Evolutionary conservation across 1,140 invertebrate species (phyloP), one percentile per base, ranked within the genome.

Genomic region (Sogatella furcifera): DNA sequence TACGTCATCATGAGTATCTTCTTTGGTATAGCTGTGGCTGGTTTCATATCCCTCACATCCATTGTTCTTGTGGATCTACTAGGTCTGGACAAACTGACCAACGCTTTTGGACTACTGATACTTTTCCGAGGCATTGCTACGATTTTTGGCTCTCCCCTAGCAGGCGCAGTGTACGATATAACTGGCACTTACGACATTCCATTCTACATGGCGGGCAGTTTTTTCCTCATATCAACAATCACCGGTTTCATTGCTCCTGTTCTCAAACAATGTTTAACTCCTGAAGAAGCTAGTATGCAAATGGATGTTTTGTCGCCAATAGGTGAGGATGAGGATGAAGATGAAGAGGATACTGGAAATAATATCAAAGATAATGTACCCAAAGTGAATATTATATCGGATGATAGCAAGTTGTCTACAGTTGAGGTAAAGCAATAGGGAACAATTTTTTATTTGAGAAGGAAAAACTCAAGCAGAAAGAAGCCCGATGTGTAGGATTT

Each of bases 21-120:
- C 67, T 99, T 98, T 73, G 97, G 96, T 57, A 78, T 98, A 62
- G 93, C 95, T 69, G 90, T 98, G 95, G 92, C 95, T 64, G 95
- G 94, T 31, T 98, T 97, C 74, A 96, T 98, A 67, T 97, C 94
- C 0, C 76, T 99, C 43, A 98, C 95, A 38, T 98, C 96, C 17
- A 98, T 98, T 70, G 96, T 99, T 68, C 78, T 99, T 52, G 95
- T 97, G 64, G 95, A 98, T 70, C 77, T 98, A 15, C 79, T 99
- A 34, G 96, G 96, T 13, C 77, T 98, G 68, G 94, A 97, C 67
- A 93, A 92, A 74, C 76, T 98, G 62, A 97, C 95, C 42, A 98
- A 95, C 72, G 94, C 95, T 19, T 99, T 98, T 74, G 96, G 96
- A 34, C 78, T 98, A 55, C 77, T 98, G 52, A 94, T 97, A 66